Percentiles rank a stretch among this genome's conserved stretches.
These are phyloP conservation scores for Atherinosoma microstoma DNA, from an alignment of 2,797 vertebrate species.

Conservation along the genomic window DNA sequence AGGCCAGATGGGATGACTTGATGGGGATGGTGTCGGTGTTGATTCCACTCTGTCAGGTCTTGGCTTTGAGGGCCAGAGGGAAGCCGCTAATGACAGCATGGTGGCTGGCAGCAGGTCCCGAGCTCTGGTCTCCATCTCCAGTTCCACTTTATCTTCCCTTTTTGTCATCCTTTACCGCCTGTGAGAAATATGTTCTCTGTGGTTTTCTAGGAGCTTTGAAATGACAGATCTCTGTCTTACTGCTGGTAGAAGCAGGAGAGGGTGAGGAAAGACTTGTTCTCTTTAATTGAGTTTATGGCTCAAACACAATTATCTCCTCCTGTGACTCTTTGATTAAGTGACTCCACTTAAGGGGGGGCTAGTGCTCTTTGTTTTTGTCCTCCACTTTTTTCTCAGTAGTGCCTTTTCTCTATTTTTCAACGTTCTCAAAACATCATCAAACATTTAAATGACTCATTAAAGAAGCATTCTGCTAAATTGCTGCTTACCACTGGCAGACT, in stretches of 20 bases:
- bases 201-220: conserved; percentile 78
- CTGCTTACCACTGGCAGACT: neutral
- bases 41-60: conserved; percentile 63
- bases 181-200: conserved; percentile 75
- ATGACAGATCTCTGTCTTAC: conserved; percentile 70
- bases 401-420: conserved; percentile 30
- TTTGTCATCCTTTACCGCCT: conserved; percentile 55
- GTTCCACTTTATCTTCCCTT: conserved; percentile 49
- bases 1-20: conserved; percentile 46
- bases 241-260: conserved; percentile 24
- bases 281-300: conserved; percentile 74
- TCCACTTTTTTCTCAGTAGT: conserved; percentile 24
- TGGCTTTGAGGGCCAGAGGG: conserved; percentile 36
- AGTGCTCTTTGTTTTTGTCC: conserved; percentile 44
- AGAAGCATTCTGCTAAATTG: conserved; percentile 25
- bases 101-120: conserved; percentile 67
- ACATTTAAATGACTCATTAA: conserved; percentile 47
- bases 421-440: conserved; percentile 46
- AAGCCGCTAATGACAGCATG: conserved; percentile 76
- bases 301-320: conserved; percentile 57
- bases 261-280: conserved; percentile 49
- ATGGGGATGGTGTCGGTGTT: conserved; percentile 42
- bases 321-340: conserved; percentile 60
- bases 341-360: conserved; percentile 37
- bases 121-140: conserved; percentile 46